A percentile compares a stretch with the other conserved stretches of the same genome.
Evolutionary conservation across 2,113 vertebrate species (phyloP).

Genomic region (Hepsetus odoe): DNA sequence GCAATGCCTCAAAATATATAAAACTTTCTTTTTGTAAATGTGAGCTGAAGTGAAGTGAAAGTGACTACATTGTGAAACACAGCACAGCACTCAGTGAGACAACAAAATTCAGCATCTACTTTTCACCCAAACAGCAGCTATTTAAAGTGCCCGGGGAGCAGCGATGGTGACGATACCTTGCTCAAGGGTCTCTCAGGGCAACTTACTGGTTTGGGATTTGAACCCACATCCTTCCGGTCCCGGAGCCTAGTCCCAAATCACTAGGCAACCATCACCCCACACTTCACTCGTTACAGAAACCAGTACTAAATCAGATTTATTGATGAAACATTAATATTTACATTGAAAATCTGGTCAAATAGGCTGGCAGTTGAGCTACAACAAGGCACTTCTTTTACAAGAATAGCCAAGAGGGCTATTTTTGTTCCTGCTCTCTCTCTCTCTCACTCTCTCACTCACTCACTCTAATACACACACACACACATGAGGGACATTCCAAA

Average conservation of each 20-base stretch:
- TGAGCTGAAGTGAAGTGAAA: too few species aligned
- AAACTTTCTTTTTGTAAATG: slow-evolving; percentile 10
- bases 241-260: too few species aligned
- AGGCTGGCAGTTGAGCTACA: not conserved
- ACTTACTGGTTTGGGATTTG: too few species aligned
- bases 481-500: not conserved
- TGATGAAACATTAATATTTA: slow-evolving; percentile 27
- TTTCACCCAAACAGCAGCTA: too few species aligned
- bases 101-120: too few species aligned
- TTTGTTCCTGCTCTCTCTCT: not conserved
- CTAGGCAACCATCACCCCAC: too few species aligned
- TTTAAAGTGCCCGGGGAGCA: too few species aligned
- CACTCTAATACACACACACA: not conserved
- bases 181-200: too few species aligned
- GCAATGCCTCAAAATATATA: not conserved
- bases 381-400: slow-evolving; percentile 13
- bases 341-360: slow-evolving; percentile 24
- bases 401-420: not conserved
- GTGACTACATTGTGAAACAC: too few species aligned
- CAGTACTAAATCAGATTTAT: slow-evolving; percentile 25
- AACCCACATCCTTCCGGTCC: too few species aligned
- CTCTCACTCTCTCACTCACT: not conserved
- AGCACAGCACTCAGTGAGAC: too few species aligned
- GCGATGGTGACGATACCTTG: too few species aligned
- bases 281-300: slow-evolving; percentile 26